These are phyloP conservation scores for Nemotelus pantherinus DNA, from an alignment of 2,888 invertebrate species.

Conservation along the genomic window DNA sequence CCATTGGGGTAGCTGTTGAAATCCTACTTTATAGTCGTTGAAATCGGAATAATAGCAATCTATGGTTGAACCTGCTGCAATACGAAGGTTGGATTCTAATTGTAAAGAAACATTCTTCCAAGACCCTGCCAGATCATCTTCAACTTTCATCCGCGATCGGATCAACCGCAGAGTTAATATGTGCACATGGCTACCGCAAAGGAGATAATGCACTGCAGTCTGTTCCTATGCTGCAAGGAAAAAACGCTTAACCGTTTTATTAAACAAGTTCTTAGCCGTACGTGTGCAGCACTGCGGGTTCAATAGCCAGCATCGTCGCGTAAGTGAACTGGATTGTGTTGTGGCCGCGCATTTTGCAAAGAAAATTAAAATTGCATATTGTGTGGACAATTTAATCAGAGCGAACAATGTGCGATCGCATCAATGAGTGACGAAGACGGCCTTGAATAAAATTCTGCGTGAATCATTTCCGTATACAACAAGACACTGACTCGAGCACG, in stretches of 20 bases:
- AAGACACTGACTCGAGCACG: background rate
- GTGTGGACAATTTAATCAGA: background rate
- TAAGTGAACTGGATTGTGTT: background rate
- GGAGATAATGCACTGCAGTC: constrained; percentile 2
- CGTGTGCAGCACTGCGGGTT: background rate
- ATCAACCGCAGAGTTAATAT: background rate
- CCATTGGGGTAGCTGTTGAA: no score
- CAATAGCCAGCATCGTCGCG: background rate
- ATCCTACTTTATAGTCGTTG: no score
- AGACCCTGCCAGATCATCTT: background rate
- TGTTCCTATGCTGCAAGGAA: constrained; percentile 2
- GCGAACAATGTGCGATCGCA: background rate
- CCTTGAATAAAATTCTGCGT: background rate
- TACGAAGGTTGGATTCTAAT: no score
- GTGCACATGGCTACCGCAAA: background rate
- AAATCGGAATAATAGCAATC: no score
- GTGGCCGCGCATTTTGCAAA: background rate
- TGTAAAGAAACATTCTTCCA: background rate
- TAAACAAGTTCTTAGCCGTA: constrained; percentile 6
- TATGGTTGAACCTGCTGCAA: no score
- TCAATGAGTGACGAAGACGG: constrained; percentile 10
- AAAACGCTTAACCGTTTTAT: background rate
- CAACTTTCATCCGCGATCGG: background rate
- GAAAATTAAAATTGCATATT: background rate
- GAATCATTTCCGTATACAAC: constrained; percentile 1